phyloP scores from a whole-genome alignment of 2,113 vertebrate genomes.

The Plecturocebus donacophilus region DNA sequence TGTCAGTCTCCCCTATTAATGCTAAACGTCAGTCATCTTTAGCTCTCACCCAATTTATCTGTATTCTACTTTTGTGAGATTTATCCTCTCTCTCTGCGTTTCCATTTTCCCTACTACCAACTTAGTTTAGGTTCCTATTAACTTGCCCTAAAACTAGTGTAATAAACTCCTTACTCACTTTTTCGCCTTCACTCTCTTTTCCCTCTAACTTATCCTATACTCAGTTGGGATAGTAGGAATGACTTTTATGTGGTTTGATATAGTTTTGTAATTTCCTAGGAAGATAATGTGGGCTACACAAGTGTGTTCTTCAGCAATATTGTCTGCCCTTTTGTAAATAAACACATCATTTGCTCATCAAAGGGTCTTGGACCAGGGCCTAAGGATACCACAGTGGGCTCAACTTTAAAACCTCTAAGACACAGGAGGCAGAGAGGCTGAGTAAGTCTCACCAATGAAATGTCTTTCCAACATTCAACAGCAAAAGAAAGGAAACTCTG shows the following conservation, averaged over 20 bases:
- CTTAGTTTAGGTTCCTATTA: not conserved
- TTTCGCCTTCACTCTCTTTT: not conserved
- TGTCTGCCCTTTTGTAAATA: slow-evolving; percentile 38
- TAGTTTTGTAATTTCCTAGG: slow-evolving; percentile 48
- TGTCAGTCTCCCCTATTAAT: rapidly evolving
- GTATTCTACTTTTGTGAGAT: not conserved
- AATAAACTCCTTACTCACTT: not conserved
- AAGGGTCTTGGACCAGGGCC: not conserved
- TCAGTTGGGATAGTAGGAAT: slow-evolving; percentile 8
- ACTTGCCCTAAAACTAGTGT: not conserved
- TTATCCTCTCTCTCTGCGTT: not conserved
- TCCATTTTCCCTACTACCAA: not conserved
- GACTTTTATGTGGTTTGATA: slow-evolving; percentile 43
- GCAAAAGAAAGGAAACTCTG: not conserved
- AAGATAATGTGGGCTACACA: not conserved
- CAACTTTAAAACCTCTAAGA: not conserved
- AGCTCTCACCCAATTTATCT: not conserved
- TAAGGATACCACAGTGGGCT: not conserved
- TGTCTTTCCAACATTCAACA: not conserved
- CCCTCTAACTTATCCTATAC: not conserved
- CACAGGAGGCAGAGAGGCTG: not conserved
- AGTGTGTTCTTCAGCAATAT: not conserved
- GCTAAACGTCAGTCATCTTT: not conserved
- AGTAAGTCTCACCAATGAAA: not conserved
- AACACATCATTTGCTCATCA: not conserved